A percentile compares a stretch with the other conserved stretches of the same genome.
These are phyloP conservation scores for Capreolus pygargus DNA, from an alignment of 2,113 vertebrate species.

Conservation along the genomic window DNA sequence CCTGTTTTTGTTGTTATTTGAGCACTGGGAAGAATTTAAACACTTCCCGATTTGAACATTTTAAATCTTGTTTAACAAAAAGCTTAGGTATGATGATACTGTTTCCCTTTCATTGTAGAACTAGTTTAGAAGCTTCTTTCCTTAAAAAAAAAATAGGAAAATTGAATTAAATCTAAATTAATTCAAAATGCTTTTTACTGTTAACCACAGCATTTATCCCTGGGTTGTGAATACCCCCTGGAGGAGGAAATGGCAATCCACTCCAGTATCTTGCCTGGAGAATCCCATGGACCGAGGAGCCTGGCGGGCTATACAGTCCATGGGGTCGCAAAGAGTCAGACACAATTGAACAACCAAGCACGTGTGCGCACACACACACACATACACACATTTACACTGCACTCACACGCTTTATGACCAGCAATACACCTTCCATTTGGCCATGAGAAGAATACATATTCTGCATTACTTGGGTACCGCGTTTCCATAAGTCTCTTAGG, in stretches of 20 bases:
- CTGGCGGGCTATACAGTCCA: neutral
- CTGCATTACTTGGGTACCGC: rapidly evolving
- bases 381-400: no score
- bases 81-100: neutral
- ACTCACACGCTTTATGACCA: rapidly evolving
- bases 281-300: neutral
- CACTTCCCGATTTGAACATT: neutral
- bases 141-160: neutral
- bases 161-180: neutral
- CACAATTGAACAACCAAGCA: neutral
- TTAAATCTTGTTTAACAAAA: neutral
- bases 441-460: rapidly evolving
- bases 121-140: neutral
- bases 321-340: neutral
- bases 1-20: no score
- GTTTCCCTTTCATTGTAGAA: neutral
- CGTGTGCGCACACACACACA: rapidly evolving
- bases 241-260: neutral
- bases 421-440: rapidly evolving
- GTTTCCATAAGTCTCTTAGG: rapidly evolving
- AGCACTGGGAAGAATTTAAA: neutral
- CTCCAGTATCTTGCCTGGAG: neutral
- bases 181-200: neutral
- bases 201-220: neutral
- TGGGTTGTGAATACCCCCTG: neutral